These are phyloP conservation scores for Salvelinus fontinalis DNA, from an alignment of 2,113 vertebrate species.

Conservation along the genomic window DNA sequence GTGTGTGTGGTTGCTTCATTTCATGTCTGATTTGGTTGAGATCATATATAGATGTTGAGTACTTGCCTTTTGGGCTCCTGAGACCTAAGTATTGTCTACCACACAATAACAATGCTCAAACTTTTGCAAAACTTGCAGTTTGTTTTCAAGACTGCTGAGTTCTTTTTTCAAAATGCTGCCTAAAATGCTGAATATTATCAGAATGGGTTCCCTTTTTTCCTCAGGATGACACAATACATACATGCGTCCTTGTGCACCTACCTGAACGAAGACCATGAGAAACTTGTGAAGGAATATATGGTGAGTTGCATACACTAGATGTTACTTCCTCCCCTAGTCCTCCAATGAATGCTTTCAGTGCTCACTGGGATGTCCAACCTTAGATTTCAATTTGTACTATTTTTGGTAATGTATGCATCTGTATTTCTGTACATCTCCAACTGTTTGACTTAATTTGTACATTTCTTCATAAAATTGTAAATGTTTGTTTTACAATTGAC, in stretches of 20 bases:
- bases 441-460: background rate
- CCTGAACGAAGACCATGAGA: conserved; percentile 23
- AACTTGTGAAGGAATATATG: conserved; percentile 16
- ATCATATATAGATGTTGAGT: too few relatives aligned
- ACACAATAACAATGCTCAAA: background rate
- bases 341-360: too few relatives aligned
- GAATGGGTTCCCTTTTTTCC: background rate
- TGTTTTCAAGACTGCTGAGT: background rate
- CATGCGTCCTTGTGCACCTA: conserved; percentile 24
- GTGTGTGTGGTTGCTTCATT: too few relatives aligned
- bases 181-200: background rate
- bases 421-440: background rate
- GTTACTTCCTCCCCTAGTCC: background rate
- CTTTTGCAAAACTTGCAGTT: background rate
- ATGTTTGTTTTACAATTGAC: too few relatives aligned
- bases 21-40: too few relatives aligned
- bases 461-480: too few relatives aligned
- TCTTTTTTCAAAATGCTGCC: background rate
- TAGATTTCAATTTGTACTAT: background rate
- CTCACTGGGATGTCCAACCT: background rate
- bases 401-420: background rate
- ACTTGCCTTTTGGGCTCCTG: too few relatives aligned
- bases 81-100: too few relatives aligned
- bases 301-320: conserved; percentile 11
- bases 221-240: conserved; percentile 21